phyloP scores from a whole-genome alignment of 1,140 invertebrate species.

The Drosophila hydei region DNA sequence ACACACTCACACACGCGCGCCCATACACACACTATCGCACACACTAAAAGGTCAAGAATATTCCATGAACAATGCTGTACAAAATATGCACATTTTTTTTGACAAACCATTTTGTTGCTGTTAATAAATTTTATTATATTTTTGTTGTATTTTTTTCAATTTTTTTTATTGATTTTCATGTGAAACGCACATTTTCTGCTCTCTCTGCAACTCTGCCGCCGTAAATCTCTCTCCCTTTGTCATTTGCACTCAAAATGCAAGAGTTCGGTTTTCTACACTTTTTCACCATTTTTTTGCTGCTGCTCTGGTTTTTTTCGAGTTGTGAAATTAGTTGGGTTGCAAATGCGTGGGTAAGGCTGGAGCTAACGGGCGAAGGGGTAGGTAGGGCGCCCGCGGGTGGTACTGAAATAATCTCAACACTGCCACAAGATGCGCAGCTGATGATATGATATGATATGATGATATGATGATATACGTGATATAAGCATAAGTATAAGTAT shows the following conservation, averaged over 20 bases:
- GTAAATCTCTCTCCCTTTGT: constrained; percentile 44
- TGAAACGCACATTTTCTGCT: constrained; percentile 5
- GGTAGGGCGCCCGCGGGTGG: too few species aligned
- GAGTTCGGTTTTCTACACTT: constrained; percentile 29
- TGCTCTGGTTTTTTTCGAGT: constrained; percentile 6
- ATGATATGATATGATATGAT: too few species aligned
- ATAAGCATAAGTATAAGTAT: too few species aligned
- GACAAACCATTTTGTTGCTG: not conserved
- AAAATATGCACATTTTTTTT: not conserved
- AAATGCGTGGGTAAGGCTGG: not conserved
- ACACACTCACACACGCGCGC: constrained; percentile 10
- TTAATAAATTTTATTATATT: constrained; percentile 6
- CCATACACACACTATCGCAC: not conserved
- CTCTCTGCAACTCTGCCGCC: constrained; percentile 22
- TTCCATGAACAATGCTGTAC: constrained; percentile 3
- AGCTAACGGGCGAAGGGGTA: not conserved
- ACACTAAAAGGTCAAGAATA: constrained; percentile 35
- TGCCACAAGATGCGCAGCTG: too few species aligned
- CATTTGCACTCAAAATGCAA: constrained; percentile 49
- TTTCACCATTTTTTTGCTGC: constrained; percentile 14
- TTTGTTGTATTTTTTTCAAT: constrained; percentile 3
- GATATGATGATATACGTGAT: too few species aligned
- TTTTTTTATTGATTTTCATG: constrained; percentile 42
- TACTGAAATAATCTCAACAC: too few species aligned
- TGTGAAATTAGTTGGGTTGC: constrained; percentile 29